Base-by-base conservation (phyloP, 2,113 vertebrate species). In the Salminus brasiliensis region DNA sequence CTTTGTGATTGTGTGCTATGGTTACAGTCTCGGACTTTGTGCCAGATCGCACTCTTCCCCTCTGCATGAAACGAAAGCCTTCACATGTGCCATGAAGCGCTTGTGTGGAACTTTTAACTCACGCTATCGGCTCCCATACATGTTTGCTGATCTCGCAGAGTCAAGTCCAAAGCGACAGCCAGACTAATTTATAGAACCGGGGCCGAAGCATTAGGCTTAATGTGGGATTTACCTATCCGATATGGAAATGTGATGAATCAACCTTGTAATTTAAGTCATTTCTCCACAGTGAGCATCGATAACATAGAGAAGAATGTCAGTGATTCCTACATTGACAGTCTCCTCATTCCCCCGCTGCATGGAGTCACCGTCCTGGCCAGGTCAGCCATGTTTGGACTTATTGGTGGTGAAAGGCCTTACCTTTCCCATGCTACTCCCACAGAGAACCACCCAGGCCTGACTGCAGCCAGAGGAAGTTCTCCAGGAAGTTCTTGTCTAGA, bases 1-100 rank as follows among this genome's bases (percentile, higher is more conserved):
- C 70, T 89, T 89, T 88, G 77, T 79, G 76, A 82, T 82, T 78
- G 75, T 79, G 78, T 89, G 86, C 82, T 87, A 72, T 90, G 87
- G 89, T 87, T 88, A 87, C 90, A 82, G 87, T 79, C 23, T 45
- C 16, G 12, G 43, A 36, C 55, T 4, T 9, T 55, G 65, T 83
- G 83, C 88, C 88, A 89, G 86, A 81, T 83, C 83, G 59, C 34
- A 68, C 79, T 78, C 78, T 72, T 72, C 78, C 82, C 74, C 21
- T 79, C 69, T 71, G 73, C 78, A 74, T 69, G 67, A 84, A 70
- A 68, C 71, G 52, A 49, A 52, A 41, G 65, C 68, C 72, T 55
- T 77, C 78, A 84, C 70, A 52, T 62, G 21, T 57, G 47, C 72
- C 72, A 47, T 66, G 53, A 74, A 68, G 52, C 63, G 39, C 63